These are phyloP conservation scores for Himalopsyche kuldschensis DNA, from an alignment of 2,888 invertebrate genomes.

Conservation along the genomic window DNA sequence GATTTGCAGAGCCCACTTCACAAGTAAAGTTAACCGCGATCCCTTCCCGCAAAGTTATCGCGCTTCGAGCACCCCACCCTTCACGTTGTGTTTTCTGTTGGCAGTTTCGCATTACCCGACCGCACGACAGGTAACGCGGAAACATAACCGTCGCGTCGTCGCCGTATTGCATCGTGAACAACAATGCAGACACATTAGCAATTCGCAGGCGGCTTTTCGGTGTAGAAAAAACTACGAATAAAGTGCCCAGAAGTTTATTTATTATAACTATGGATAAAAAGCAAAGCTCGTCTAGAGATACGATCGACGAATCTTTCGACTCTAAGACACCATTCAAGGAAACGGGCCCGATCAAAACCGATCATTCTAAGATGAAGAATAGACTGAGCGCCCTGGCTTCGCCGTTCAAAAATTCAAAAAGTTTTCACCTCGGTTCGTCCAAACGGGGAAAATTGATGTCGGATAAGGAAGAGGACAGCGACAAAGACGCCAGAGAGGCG, in stretches of 20 bases:
- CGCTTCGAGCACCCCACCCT: neutral
- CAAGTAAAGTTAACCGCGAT: neutral
- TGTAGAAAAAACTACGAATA: neutral
- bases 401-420: conserved; percentile 58
- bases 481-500: conserved; percentile 52
- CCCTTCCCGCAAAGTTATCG: conserved; percentile 4
- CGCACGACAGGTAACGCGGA: conserved; percentile 12
- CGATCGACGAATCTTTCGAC: conserved; percentile 33
- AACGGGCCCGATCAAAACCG: conserved; percentile 37
- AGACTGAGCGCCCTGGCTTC: conserved; percentile 56
- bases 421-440: conserved; percentile 58
- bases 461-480: conserved; percentile 54
- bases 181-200: neutral
- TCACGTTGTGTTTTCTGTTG: neutral
- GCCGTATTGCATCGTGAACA: neutral
- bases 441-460: conserved; percentile 46
- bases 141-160: conserved; percentile 1
- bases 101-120: conserved; percentile 20
- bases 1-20: neutral
- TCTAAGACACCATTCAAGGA: conserved; percentile 21
- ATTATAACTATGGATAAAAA: neutral
- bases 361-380: conserved; percentile 54
- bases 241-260: neutral
- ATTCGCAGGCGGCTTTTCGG: neutral
- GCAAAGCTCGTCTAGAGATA: conserved; percentile 21